phyloP scores from a whole-genome alignment of 2,888 invertebrate genomes.

The Junonia oenone region DNA sequence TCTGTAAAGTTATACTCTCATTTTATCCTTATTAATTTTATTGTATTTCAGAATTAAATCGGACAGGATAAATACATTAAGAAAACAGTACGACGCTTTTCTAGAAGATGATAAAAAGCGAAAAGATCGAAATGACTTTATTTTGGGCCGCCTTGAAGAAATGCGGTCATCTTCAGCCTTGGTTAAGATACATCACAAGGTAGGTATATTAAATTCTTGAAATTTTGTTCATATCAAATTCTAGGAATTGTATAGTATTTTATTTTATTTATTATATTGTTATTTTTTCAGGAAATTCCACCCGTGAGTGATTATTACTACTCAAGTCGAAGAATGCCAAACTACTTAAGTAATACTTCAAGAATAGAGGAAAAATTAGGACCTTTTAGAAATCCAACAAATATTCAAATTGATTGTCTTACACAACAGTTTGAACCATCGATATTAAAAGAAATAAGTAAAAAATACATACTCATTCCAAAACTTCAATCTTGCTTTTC shows the following conservation, averaged over 20 bases:
- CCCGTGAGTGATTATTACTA: background rate
- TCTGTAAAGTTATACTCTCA: too few relatives aligned
- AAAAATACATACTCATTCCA: constrained; percentile 67
- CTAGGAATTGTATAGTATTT: background rate
- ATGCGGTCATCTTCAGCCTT: constrained; percentile 53
- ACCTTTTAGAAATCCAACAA: background rate
- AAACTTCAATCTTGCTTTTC: constrained; percentile 37
- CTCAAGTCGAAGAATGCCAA: background rate
- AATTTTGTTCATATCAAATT: background rate
- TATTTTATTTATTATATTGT: too few relatives aligned
- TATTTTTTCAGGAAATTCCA: background rate
- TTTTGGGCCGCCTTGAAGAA: constrained; percentile 63
- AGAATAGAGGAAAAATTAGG: background rate
- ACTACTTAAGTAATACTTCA: background rate
- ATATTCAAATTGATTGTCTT: background rate
- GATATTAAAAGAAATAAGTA: constrained; percentile 57
- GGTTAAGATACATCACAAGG: constrained; percentile 43
- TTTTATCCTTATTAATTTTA: background rate
- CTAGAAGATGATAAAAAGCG: constrained; percentile 69
- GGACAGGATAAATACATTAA: constrained; percentile 56
- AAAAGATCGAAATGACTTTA: constrained; percentile 66
- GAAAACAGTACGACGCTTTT: constrained; percentile 67
- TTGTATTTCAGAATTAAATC: constrained; percentile 52
- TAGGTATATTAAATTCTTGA: constrained; percentile 26
- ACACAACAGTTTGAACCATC: constrained; percentile 36